phyloP scores from a whole-genome alignment of 1,140 invertebrate species.

The Metopolophium dirhodum region DNA sequence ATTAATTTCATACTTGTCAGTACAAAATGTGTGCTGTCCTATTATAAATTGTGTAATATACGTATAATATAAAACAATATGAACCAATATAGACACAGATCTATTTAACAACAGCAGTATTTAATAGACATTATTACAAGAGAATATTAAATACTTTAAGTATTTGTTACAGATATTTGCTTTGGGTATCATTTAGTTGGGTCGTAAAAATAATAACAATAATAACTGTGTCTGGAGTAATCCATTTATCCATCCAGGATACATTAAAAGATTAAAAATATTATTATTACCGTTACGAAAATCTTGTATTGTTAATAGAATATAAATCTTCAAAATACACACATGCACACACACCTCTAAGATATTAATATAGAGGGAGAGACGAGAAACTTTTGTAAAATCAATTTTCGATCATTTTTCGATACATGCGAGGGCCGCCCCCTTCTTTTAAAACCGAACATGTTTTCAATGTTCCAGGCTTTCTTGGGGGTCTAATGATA shows the following conservation, averaged over 20 bases:
- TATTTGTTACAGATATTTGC: neutral
- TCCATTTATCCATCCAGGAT: neutral
- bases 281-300: neutral
- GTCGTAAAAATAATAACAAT: slow-evolving; percentile 7
- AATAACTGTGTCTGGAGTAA: neutral
- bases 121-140: neutral
- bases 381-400: neutral
- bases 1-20: neutral
- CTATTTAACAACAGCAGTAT: neutral
- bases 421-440: neutral
- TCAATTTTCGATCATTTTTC: slow-evolving; percentile 8
- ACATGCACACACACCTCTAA: neutral
- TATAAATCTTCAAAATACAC: neutral
- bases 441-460: neutral
- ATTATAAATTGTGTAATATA: neutral
- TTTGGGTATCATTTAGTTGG: neutral
- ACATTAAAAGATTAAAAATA: neutral
- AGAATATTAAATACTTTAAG: neutral
- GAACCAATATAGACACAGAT: neutral
- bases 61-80: neutral
- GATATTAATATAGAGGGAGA: neutral
- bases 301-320: slow-evolving; percentile 12
- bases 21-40: neutral
- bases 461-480: neutral
- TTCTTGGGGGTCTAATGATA: neutral